Percentiles rank a stretch among this genome's conserved stretches.
phyloP scores from a whole-genome alignment of 2,888 invertebrate genomes.

The Ophion ellenae region DNA sequence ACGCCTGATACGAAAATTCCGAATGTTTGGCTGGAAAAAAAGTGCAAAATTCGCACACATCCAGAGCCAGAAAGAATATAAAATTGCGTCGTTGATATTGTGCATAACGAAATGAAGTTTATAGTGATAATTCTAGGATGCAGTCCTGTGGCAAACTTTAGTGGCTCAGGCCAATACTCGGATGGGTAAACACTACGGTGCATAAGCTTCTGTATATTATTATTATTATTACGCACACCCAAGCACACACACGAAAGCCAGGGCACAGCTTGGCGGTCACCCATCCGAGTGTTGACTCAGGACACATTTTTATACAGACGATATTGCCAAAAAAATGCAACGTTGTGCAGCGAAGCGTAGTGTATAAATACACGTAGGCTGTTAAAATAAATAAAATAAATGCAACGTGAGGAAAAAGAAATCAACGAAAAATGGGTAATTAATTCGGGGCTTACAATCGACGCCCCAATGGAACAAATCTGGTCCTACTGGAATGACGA shows the following conservation, averaged over 20 bases:
- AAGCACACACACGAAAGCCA: no score
- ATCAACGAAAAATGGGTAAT: background rate
- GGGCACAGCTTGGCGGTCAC: no score
- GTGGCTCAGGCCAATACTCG: no score
- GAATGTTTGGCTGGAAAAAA: slow-evolving; percentile 85
- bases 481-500: slow-evolving; percentile 91
- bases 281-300: background rate
- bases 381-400: background rate
- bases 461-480: slow-evolving; percentile 92
- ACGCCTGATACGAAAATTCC: slow-evolving; percentile 90
- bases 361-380: background rate
- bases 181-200: background rate
- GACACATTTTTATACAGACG: background rate
- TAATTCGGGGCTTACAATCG: slow-evolving; percentile 85
- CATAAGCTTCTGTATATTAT: background rate
- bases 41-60: background rate
- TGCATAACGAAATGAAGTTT: no score
- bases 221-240: background rate
- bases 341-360: background rate
- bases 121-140: no score
- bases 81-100: background rate
- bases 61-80: background rate
- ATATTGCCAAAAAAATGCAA: background rate
- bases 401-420: background rate
- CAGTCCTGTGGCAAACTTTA: no score